These are phyloP conservation scores for Tyria jacobaeae DNA, from an alignment of 2,888 invertebrate genomes.

Conservation along the genomic window DNA sequence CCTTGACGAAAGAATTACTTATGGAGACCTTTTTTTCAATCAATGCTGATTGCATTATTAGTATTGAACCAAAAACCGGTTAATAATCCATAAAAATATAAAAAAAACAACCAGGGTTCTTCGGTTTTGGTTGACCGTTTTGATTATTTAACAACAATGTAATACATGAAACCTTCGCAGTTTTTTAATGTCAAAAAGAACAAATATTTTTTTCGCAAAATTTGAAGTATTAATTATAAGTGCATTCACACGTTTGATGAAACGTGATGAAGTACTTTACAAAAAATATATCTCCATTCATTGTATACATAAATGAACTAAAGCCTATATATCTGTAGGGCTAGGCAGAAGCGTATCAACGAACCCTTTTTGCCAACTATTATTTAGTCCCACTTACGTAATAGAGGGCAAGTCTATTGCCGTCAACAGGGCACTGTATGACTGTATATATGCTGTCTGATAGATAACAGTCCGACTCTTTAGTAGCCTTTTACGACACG, in stretches of 20 bases:
- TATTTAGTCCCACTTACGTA: too few species aligned
- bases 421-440: too few species aligned
- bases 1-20: neutral
- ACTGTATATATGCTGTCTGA: too few species aligned
- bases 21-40: neutral
- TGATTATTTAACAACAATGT: neutral
- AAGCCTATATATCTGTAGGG: too few species aligned
- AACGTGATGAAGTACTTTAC: neutral
- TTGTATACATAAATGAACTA: neutral
- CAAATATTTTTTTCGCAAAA: neutral
- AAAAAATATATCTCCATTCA: neutral
- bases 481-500: too few species aligned
- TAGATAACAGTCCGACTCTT: too few species aligned
- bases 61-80: neutral
- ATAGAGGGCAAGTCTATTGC: too few species aligned
- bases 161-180: neutral
- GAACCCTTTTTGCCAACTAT: too few species aligned
- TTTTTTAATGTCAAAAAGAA: neutral
- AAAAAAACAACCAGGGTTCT: neutral
- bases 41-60: neutral
- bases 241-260: neutral
- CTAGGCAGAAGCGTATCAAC: too few species aligned
- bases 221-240: constrained; percentile 1
- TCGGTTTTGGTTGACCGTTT: neutral
- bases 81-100: neutral